Conservation (phyloP, 2,113 vertebrate species). For the Paradoxurus hermaphroditus region DNA sequence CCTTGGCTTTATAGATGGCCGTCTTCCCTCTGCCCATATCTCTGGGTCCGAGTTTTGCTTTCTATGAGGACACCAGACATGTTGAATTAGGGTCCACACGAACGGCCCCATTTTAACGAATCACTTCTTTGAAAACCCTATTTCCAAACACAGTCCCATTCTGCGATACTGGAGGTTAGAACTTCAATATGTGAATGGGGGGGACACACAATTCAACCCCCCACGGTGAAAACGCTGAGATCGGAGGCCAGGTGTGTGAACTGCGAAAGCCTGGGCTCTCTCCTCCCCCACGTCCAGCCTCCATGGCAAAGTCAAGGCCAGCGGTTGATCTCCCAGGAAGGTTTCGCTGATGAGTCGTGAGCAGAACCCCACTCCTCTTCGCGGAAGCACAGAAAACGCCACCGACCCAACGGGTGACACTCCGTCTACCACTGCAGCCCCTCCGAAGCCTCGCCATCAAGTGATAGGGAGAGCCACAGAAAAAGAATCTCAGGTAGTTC, state of each 20-base stretch:
- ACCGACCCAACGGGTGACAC: neutral
- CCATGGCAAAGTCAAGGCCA: neutral
- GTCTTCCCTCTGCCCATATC: neutral
- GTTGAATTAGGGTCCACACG: too few relatives aligned
- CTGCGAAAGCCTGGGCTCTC: neutral
- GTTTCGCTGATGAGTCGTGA: neutral
- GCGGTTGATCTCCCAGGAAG: neutral
- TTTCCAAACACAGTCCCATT: neutral
- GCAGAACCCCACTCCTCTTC: rapidly evolving
- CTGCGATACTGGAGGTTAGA: neutral
- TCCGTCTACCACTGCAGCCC: neutral
- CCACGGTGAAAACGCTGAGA: neutral
- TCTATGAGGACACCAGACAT: neutral
- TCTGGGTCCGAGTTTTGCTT: neutral
- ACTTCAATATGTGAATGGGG: neutral
- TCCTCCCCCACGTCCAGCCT: neutral
- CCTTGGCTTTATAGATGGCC: neutral
- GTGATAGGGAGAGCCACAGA: neutral
- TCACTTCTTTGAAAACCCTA: neutral
- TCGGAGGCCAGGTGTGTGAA: neutral
- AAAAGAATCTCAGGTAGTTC: neutral
- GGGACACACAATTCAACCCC: neutral
- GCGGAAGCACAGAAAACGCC: neutral
- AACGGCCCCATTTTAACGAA: neutral
- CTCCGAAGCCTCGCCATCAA: too few relatives aligned